Conservation (phyloP, 2,797 vertebrate genomes). For the Lagocephalus sceleratus region DNA sequence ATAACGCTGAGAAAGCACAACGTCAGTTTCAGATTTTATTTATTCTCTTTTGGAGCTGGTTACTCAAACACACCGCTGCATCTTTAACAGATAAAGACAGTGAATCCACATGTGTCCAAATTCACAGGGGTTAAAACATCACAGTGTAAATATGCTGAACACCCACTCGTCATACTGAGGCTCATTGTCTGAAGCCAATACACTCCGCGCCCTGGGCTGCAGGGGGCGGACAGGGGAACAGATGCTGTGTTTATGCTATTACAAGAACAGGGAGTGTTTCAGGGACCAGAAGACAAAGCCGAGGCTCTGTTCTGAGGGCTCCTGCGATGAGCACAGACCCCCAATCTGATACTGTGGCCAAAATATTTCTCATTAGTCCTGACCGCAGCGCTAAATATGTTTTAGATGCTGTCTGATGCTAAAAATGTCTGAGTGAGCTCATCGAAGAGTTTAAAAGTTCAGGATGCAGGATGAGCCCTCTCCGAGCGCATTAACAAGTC, state of each 20-base stretch:
- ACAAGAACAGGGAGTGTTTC: constrained; percentile 61
- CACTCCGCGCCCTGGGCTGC: constrained; percentile 37
- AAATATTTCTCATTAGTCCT: constrained; percentile 69
- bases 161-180: constrained; percentile 63
- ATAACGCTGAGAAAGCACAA: constrained; percentile 3
- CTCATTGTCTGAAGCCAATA: constrained; percentile 60
- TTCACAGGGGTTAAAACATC: constrained; percentile 60
- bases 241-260: constrained; percentile 79
- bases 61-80: too few relatives aligned
- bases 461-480: too few relatives aligned
- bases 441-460: constrained; percentile 9
- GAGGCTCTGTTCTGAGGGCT: constrained; percentile 65
- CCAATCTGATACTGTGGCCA: constrained; percentile 57
- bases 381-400: constrained; percentile 42
- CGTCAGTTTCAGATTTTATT: not conserved
- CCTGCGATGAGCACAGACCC: constrained; percentile 34
- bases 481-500: too few relatives aligned
- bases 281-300: constrained; percentile 62
- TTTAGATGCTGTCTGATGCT: constrained; percentile 38
- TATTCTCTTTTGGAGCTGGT: too few relatives aligned
- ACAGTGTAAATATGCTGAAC: constrained; percentile 59
- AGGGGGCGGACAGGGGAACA: constrained; percentile 66
- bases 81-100: constrained; percentile 29
- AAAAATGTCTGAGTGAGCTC: constrained; percentile 36
- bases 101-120: constrained; percentile 31